phyloP scores from a whole-genome alignment of 1,140 invertebrate genomes.

The Trinorchestia longiramus region DNA sequence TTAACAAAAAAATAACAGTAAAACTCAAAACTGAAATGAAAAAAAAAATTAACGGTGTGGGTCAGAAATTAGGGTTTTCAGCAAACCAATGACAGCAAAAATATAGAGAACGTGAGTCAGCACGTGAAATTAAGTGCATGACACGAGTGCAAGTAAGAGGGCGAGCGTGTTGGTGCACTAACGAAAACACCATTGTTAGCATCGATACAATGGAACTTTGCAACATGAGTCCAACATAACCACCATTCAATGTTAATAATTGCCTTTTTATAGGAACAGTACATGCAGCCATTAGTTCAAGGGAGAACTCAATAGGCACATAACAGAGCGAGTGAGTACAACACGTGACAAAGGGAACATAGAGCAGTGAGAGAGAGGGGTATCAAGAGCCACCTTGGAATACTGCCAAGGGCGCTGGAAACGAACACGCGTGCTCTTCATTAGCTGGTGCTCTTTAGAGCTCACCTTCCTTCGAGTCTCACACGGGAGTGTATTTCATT shows the following conservation, averaged over 20 bases:
- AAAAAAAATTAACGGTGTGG: background rate
- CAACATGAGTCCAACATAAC: background rate
- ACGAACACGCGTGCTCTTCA: background rate
- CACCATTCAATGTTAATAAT: background rate
- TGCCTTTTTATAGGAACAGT: background rate
- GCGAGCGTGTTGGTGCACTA: background rate
- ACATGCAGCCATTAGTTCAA: background rate
- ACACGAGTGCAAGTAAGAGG: background rate
- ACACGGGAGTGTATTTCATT: background rate
- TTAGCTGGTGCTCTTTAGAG: background rate
- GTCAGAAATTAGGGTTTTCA: background rate
- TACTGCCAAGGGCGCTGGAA: constrained; percentile 31
- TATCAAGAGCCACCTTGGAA: background rate
- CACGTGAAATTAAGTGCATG: background rate
- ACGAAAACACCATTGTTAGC: constrained; percentile 31
- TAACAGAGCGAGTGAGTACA: background rate
- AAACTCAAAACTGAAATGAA: background rate
- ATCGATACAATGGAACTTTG: background rate
- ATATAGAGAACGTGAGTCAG: background rate
- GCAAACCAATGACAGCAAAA: background rate
- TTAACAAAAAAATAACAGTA: background rate
- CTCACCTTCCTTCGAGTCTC: background rate
- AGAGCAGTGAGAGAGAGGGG: background rate
- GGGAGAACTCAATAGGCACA: background rate
- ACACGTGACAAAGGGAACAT: background rate